A percentile compares a stretch with the other conserved stretches of the same genome.
Evolutionary conservation across 2,888 invertebrate genomes (phyloP).

Genomic region (Cyrtodaria siliqua): DNA sequence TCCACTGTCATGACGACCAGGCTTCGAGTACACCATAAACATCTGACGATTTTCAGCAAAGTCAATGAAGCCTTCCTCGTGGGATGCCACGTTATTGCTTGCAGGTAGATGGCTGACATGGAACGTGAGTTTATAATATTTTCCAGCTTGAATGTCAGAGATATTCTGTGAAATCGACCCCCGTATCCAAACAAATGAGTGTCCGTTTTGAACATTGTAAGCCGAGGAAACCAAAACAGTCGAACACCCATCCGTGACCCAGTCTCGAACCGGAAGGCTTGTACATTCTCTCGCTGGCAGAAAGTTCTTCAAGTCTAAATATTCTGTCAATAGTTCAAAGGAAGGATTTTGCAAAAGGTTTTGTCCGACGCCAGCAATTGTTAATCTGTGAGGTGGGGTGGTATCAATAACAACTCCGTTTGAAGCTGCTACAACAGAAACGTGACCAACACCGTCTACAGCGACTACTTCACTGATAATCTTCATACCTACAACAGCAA

Average conservation of each 20-base stretch:
- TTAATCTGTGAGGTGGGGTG: constrained; percentile 53
- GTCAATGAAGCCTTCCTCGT: constrained; percentile 45
- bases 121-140: constrained; percentile 34
- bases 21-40: constrained; percentile 41
- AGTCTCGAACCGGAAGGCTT: no score
- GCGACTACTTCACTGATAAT: constrained; percentile 64
- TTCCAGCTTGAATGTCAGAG: not conserved
- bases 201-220: constrained; percentile 30
- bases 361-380: constrained; percentile 34
- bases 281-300: no score
- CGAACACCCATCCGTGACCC: not conserved
- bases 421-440: constrained; percentile 59
- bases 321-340: not conserved
- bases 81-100: constrained; percentile 19
- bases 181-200: constrained; percentile 36
- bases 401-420: constrained; percentile 68
- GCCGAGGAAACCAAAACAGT: not conserved
- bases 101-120: constrained; percentile 15
- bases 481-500: constrained; percentile 52
- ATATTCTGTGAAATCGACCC: constrained; percentile 40
- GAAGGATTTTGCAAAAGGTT: constrained; percentile 44
- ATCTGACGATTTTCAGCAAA: constrained; percentile 43
- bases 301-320: not conserved
- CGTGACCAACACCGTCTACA: constrained; percentile 61
- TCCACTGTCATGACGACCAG: constrained; percentile 15